A percentile compares a stretch with the other conserved stretches of the same genome.
phyloP scores from a whole-genome alignment of 2,888 invertebrate genomes.

The Kuschelorhynchus macadamiae region DNA sequence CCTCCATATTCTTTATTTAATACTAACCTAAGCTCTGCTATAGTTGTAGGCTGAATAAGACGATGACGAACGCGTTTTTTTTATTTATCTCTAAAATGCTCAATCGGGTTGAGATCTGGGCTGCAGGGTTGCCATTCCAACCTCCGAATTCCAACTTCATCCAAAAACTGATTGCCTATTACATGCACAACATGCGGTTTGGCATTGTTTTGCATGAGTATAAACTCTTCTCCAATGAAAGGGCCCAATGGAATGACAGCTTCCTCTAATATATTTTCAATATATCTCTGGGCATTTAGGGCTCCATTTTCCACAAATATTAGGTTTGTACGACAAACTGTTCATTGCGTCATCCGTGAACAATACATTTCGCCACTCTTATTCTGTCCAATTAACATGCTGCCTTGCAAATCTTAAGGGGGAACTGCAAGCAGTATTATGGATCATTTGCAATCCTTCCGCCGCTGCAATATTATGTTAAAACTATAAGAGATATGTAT shows the following conservation, averaged over 20 bases:
- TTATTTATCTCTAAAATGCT: not conserved
- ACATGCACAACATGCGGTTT: slow-evolving; percentile 1
- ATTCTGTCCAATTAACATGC: slow-evolving; percentile 1
- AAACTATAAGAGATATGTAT: too few relatives aligned
- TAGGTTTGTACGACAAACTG: not conserved
- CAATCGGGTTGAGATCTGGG: not conserved
- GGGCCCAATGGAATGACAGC: not conserved
- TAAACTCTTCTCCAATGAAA: not conserved
- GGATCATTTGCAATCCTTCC: too few relatives aligned
- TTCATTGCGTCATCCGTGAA: not conserved
- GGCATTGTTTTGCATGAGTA: not conserved
- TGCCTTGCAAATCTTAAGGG: slow-evolving; percentile 4
- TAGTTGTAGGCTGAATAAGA: not conserved
- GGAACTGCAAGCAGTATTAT: too few relatives aligned
- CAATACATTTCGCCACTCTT: not conserved
- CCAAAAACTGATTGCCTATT: not conserved
- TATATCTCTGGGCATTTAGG: not conserved
- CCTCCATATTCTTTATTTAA: not conserved
- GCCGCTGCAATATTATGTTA: too few relatives aligned
- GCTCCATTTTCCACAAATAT: not conserved
- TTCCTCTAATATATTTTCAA: not conserved
- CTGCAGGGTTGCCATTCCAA: not conserved
- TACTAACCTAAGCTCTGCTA: not conserved
- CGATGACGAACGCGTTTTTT: not conserved
- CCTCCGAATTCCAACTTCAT: not conserved